phyloP scores from a whole-genome alignment of 2,113 vertebrate species.

The Lepisosteus osseus region DNA sequence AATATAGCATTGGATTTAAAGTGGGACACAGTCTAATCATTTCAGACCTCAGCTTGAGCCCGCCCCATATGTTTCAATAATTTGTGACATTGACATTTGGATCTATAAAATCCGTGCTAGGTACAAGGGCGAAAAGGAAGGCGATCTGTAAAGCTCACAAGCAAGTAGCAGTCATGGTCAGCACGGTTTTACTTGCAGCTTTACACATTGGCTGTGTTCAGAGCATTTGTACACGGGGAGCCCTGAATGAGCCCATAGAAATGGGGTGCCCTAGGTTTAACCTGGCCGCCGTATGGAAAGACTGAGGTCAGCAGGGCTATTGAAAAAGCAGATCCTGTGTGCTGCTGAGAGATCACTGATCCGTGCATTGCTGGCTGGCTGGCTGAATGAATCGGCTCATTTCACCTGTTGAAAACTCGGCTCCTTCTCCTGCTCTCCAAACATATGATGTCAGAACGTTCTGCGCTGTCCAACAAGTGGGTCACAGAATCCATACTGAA shows the following conservation, averaged over 20 bases:
- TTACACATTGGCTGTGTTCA: constrained; percentile 14
- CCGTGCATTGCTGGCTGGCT: constrained; percentile 55
- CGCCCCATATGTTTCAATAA: not conserved
- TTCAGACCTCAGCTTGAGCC: no score
- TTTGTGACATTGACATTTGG: not conserved
- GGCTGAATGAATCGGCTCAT: constrained; percentile 55
- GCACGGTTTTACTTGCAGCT: not conserved
- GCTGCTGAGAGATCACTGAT: constrained; percentile 63
- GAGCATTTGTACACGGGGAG: not conserved
- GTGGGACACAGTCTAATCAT: no score
- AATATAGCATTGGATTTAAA: not conserved
- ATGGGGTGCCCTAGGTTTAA: constrained; percentile 18
- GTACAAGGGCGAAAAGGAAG: constrained; percentile 1
- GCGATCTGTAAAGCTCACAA: constrained; percentile 11
- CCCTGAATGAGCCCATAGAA: constrained; percentile 19
- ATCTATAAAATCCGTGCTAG: constrained; percentile 5
- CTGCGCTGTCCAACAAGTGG: constrained; percentile 49
- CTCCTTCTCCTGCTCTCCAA: constrained; percentile 60
- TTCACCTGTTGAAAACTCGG: constrained; percentile 72
- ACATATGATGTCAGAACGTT: constrained; percentile 77
- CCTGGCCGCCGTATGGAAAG: constrained; percentile 47
- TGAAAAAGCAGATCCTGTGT: constrained; percentile 41
- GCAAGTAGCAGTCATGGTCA: not conserved
- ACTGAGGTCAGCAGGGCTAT: constrained; percentile 58
- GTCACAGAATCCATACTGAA: constrained; percentile 55